These are phyloP conservation scores for Darevskia mixta DNA, from an alignment of 2,797 vertebrate genomes.

Conservation along the genomic window DNA sequence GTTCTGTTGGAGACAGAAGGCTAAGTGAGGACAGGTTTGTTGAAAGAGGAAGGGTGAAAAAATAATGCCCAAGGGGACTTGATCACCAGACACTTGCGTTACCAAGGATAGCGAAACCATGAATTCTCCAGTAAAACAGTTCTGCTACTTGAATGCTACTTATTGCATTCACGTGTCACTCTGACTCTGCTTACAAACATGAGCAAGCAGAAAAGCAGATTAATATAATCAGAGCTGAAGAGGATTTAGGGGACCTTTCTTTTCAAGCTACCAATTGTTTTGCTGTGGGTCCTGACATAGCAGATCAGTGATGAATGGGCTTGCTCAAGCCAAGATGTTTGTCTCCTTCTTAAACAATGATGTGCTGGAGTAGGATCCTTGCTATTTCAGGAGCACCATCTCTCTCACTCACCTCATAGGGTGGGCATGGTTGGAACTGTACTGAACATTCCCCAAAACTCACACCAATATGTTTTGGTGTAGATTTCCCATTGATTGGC, in stretches of 20 bases:
- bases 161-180: constrained; percentile 40
- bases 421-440: neutral
- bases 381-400: neutral
- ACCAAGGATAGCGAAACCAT: constrained; percentile 1
- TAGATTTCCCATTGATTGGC: neutral
- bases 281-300: neutral
- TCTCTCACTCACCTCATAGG: neutral
- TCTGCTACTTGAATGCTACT: constrained; percentile 34
- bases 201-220: constrained; percentile 46
- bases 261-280: constrained; percentile 33
- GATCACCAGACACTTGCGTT: neutral
- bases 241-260: constrained; percentile 41
- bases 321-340: neutral
- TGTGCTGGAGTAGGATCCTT: neutral
- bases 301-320: neutral
- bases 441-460: neutral
- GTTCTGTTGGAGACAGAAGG: neutral
- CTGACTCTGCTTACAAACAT: constrained; percentile 50
- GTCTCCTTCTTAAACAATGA: accelerated
- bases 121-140: neutral
- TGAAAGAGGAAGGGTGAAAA: neutral
- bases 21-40: neutral
- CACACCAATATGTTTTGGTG: neutral
- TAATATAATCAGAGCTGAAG: constrained; percentile 45
- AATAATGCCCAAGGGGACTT: neutral